Evolutionary conservation across 2,797 vertebrate species (phyloP).

Genomic region (Scolopax bukidnonensis): DNA sequence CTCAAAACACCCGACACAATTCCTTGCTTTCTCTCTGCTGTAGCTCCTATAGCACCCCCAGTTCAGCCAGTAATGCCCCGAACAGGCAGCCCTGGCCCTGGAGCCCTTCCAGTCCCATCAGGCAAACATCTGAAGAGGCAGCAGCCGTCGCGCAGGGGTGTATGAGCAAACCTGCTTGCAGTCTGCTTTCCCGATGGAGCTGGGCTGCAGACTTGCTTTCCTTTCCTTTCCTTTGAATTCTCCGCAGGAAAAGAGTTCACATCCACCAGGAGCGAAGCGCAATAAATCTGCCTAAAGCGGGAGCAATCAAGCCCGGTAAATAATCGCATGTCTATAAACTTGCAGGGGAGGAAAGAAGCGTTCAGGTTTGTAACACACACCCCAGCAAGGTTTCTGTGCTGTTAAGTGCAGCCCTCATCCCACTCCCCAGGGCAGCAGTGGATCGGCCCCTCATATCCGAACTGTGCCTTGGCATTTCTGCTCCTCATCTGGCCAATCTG

Average conservation of each 20-base stretch:
- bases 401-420: neutral
- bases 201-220: neutral
- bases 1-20: accelerated
- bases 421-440: neutral
- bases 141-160: accelerated
- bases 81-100: neutral
- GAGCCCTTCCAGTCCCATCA: neutral
- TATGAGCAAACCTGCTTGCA: neutral
- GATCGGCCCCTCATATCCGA: neutral
- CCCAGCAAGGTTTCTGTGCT: neutral
- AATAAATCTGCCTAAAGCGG: neutral
- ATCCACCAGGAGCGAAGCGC: neutral
- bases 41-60: neutral
- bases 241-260: neutral
- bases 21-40: accelerated
- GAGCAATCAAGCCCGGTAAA: neutral
- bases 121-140: neutral
- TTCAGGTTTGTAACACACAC: neutral
- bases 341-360: neutral
- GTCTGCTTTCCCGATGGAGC: neutral
- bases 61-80: accelerated
- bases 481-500: neutral
- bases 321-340: neutral
- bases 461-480: neutral
- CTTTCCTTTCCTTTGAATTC: neutral